phyloP scores from a whole-genome alignment of 2,113 vertebrate genomes.

The Sterrhoptilus dennistouni region DNA sequence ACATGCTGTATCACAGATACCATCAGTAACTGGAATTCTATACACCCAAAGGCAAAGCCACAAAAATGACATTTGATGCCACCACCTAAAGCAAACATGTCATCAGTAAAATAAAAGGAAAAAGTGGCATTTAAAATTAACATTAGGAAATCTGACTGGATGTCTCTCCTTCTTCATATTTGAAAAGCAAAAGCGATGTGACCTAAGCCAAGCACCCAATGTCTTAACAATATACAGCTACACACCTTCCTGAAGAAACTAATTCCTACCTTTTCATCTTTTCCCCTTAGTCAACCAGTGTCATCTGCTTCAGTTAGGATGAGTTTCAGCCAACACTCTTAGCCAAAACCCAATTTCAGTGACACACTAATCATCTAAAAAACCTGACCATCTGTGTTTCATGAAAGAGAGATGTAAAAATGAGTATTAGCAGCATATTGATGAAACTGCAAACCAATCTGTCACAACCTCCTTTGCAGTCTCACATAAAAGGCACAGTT shows the following conservation, averaged over 20 bases:
- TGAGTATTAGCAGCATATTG: constrained; percentile 64
- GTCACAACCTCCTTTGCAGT: constrained; percentile 53
- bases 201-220: not conserved
- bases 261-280: not conserved
- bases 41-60: not conserved
- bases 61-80: not conserved
- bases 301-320: not conserved
- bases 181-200: not conserved
- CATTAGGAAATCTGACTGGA: not conserved
- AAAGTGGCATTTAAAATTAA: not conserved
- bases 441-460: constrained; percentile 56
- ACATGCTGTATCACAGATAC: not conserved
- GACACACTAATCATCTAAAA: constrained; percentile 45
- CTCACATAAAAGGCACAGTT: constrained; percentile 38
- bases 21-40: not conserved
- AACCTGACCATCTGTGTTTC: constrained; percentile 63
- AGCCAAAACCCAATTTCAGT: constrained; percentile 46
- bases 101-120: not conserved
- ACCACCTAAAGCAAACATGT: not conserved
- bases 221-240: not conserved
- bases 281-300: not conserved
- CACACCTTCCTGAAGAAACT: not conserved
- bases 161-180: not conserved
- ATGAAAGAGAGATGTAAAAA: constrained; percentile 51
- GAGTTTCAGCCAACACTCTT: constrained; percentile 25